phyloP scores from a whole-genome alignment of 2,113 vertebrate genomes.

The Apodemus sylvaticus region DNA sequence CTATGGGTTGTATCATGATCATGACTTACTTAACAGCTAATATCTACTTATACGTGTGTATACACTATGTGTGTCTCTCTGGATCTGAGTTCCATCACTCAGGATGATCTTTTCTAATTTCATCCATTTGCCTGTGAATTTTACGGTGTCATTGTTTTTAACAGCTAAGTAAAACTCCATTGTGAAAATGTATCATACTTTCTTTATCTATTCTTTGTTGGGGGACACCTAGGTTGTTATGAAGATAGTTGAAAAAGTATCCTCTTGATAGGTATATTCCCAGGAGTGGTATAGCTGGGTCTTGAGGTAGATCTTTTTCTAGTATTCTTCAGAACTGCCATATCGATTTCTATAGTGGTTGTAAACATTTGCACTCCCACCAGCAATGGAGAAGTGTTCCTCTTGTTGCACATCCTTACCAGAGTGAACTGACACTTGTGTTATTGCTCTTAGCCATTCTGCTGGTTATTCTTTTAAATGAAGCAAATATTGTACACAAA shows the following conservation, averaged over 20 bases:
- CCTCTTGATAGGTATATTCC: no score
- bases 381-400: background rate
- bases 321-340: background rate
- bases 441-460: background rate
- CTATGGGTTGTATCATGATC: background rate
- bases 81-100: background rate
- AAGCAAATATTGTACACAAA: background rate
- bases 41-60: background rate
- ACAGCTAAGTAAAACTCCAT: no score
- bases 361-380: background rate
- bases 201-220: no score
- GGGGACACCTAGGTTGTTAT: no score
- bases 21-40: background rate
- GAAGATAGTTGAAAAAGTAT: no score
- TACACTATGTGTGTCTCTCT: background rate
- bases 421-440: background rate
- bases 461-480: background rate
- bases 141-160: background rate
- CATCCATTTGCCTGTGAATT: background rate
- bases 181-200: no score
- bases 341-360: background rate
- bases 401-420: background rate
- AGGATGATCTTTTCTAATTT: background rate
- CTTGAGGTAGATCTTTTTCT: no score
- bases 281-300: no score